A percentile compares a stretch with the other conserved stretches of the same genome.
These are phyloP conservation scores for Drosophila nigritarsus DNA, from an alignment of 2,888 invertebrate species.

Conservation along the genomic window DNA sequence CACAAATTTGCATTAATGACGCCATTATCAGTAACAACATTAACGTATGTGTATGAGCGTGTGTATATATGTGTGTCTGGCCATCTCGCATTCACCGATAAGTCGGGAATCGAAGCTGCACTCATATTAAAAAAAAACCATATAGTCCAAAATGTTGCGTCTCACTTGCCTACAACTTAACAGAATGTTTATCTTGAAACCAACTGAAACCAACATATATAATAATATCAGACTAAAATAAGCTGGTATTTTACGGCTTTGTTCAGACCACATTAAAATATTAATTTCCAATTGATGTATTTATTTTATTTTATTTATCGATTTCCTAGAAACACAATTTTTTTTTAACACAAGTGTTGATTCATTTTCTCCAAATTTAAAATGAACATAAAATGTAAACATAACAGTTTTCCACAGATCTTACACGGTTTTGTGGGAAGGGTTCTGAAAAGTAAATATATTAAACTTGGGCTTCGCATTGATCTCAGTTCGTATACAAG, in stretches of 20 bases:
- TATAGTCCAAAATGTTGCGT: slow-evolving; percentile 8
- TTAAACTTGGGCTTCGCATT: neutral
- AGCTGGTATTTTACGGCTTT: neutral
- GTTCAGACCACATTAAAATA: neutral
- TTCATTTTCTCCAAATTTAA: neutral
- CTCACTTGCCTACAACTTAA: neutral
- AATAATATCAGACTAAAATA: neutral
- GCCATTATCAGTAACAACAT: slow-evolving; percentile 49
- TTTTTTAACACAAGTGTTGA: neutral
- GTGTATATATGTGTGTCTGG: neutral
- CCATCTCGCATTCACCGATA: slow-evolving; percentile 33
- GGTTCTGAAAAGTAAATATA: neutral
- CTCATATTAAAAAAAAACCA: neutral
- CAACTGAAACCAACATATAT: neutral
- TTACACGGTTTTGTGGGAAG: neutral
- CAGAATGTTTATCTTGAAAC: slow-evolving; percentile 2
- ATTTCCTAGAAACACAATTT: neutral
- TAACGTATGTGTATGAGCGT: neutral
- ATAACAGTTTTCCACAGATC: neutral
- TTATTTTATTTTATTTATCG: neutral
- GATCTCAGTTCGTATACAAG: neutral
- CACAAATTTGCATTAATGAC: slow-evolving; percentile 50
- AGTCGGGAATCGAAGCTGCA: slow-evolving; percentile 18
- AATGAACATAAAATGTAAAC: neutral
- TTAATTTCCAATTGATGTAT: neutral